Conservation (phyloP, 2,113 vertebrate genomes). For the Eurystomus gularis region DNA sequence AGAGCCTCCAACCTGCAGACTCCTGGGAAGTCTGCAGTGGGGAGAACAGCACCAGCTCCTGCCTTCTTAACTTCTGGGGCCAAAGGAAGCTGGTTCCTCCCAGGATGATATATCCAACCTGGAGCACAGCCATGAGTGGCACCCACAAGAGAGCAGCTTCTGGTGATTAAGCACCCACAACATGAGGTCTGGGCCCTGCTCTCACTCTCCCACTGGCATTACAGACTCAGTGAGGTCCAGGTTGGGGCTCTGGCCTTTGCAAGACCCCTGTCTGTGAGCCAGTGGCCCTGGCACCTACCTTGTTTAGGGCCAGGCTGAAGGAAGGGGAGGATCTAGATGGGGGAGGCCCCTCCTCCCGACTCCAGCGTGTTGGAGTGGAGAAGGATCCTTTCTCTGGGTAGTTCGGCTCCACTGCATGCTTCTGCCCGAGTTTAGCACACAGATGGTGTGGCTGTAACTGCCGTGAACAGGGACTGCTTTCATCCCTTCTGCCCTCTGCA, state of each 20-base stretch:
- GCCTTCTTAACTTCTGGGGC: not conserved
- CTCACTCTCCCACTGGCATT: not conserved
- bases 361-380: conserved; percentile 48
- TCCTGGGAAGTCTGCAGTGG: not conserved
- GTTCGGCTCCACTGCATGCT: conserved; percentile 37
- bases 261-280: not conserved
- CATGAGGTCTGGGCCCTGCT: not conserved
- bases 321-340: conserved; percentile 65
- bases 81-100: not conserved
- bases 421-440: conserved; percentile 41
- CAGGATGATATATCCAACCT: not conserved
- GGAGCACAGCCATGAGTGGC: not conserved
- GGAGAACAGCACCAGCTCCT: not conserved
- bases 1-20: not conserved
- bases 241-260: not conserved
- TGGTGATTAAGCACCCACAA: not conserved
- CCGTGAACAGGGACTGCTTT: conserved; percentile 20
- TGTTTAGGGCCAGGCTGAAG: conserved; percentile 68
- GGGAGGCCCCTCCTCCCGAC: conserved; percentile 54
- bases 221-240: not conserved
- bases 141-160: not conserved
- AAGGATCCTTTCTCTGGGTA: conserved; percentile 57
- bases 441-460: conserved; percentile 23
- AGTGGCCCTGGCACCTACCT: conserved; percentile 73
- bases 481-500: conserved; percentile 50